Evolutionary conservation across 1,140 invertebrate species (phyloP).

Genomic region (Brachionus plicatilis): DNA sequence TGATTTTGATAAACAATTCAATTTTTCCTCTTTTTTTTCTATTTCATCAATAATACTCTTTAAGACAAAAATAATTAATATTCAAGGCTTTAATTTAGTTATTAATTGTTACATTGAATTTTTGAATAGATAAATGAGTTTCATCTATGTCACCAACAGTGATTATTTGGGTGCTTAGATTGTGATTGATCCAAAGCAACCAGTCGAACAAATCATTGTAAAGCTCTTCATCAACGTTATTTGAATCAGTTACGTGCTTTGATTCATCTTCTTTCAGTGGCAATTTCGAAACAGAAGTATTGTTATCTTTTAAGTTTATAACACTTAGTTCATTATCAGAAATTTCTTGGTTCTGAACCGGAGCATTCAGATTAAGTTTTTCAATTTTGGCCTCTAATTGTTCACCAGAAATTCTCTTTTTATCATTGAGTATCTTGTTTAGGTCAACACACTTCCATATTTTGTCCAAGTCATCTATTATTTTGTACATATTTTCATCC

Average conservation of each 20-base stretch:
- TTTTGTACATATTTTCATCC: not conserved
- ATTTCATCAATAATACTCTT: not conserved
- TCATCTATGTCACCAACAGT: not conserved
- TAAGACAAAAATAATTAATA: not conserved
- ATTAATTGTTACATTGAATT: not conserved
- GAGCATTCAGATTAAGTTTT: not conserved
- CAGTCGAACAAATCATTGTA: not conserved
- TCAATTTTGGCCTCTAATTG: not conserved
- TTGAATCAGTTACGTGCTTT: not conserved
- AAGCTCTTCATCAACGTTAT: not conserved
- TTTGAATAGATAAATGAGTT: not conserved
- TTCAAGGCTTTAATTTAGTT: not conserved
- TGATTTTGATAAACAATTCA: not conserved
- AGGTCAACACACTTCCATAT: not conserved
- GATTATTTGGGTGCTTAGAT: not conserved
- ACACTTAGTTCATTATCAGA: not conserved
- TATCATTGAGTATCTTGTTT: not conserved
- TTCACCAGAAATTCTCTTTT: not conserved
- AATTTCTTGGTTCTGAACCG: not conserved
- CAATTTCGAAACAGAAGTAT: not conserved
- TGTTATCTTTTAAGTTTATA: not conserved
- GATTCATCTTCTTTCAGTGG: not conserved
- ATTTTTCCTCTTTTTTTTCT: not conserved
- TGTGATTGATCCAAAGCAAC: conserved; percentile 12
- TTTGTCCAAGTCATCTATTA: not conserved